phyloP scores from a whole-genome alignment of 2,797 vertebrate species.

The Chloroceryle inda region DNA sequence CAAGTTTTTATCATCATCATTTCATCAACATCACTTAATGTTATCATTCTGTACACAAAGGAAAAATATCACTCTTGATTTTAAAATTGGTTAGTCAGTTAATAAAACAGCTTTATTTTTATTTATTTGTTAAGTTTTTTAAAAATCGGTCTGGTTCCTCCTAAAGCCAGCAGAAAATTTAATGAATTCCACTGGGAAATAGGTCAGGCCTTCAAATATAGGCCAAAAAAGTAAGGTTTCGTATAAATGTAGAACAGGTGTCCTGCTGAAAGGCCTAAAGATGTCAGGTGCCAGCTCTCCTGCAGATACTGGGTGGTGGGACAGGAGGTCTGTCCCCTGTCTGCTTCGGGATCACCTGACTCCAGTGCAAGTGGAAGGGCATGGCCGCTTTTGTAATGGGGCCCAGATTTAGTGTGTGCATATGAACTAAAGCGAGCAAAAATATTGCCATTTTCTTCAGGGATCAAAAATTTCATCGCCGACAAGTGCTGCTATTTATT shows the following conservation, averaged over 20 bases:
- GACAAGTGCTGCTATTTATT: neutral
- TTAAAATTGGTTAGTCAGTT: constrained; percentile 4
- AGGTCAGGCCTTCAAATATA: neutral
- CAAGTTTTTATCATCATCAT: neutral
- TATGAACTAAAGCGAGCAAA: neutral
- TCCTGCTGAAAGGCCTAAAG: neutral
- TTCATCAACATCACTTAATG: neutral
- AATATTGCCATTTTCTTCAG: neutral
- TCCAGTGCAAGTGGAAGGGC: neutral
- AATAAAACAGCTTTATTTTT: neutral
- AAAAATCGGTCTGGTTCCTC: neutral
- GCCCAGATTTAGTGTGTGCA: rapidly evolving
- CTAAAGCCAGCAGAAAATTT: neutral
- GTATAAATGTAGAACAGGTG: neutral
- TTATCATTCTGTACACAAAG: neutral
- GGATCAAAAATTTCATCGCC: neutral
- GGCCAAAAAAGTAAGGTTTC: neutral
- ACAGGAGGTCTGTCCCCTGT: neutral
- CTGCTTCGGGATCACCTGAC: neutral
- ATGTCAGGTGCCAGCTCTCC: neutral
- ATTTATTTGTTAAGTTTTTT: neutral
- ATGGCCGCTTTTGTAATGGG: neutral
- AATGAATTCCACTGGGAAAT: neutral
- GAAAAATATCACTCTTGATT: neutral
- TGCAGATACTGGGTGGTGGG: neutral